A percentile compares a stretch with the other conserved stretches of the same genome.
These are phyloP conservation scores for Atethmia centrago DNA, from an alignment of 2,888 invertebrate genomes.

Conservation along the genomic window DNA sequence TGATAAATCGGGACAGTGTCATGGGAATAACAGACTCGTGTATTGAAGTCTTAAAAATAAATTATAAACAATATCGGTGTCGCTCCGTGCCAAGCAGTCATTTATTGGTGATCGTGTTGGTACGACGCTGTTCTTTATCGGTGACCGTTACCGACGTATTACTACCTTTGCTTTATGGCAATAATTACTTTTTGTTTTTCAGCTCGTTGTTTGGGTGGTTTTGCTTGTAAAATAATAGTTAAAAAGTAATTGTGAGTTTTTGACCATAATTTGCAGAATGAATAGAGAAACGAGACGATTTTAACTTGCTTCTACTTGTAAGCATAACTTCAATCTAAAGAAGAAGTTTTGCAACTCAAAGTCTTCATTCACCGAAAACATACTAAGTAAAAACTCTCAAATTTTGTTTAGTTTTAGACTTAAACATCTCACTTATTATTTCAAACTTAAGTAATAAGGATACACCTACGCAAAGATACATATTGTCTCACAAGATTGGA, in stretches of 20 bases:
- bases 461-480: slow-evolving; percentile 26
- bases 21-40: too few species aligned
- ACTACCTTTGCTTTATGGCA: background rate
- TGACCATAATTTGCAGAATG: background rate
- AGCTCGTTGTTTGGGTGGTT: background rate
- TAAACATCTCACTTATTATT: slow-evolving; percentile 17
- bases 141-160: background rate
- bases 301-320: background rate
- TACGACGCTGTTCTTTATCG: slow-evolving; percentile 11
- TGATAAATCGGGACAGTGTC: background rate
- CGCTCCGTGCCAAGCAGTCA: slow-evolving; percentile 21
- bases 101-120: slow-evolving; percentile 20
- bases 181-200: slow-evolving; percentile 9
- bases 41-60: background rate
- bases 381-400: background rate
- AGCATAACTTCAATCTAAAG: background rate
- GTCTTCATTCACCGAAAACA: background rate
- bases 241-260: background rate
- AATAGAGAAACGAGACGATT: background rate
- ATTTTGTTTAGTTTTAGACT: background rate
- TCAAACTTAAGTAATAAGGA: slow-evolving; percentile 34
- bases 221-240: slow-evolving; percentile 1
- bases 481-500: slow-evolving; percentile 33
- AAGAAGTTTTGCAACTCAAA: background rate
- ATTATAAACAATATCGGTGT: slow-evolving; percentile 2